Percentiles rank a stretch among this genome's conserved stretches.
These are phyloP conservation scores for Eira barbara DNA, from an alignment of 2,113 vertebrate genomes.

Conservation along the genomic window DNA sequence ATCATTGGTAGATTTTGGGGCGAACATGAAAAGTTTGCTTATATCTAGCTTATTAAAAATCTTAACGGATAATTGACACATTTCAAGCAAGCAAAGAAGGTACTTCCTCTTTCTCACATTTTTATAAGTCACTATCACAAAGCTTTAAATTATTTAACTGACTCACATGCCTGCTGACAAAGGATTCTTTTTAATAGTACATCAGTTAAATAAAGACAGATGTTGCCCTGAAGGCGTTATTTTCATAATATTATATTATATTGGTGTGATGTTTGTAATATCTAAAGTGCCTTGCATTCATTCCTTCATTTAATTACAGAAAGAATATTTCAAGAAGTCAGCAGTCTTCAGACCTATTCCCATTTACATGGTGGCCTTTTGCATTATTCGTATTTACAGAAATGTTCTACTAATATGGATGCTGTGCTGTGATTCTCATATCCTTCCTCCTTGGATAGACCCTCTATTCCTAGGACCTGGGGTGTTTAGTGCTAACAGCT, in stretches of 20 bases:
- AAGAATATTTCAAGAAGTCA: constrained; percentile 13
- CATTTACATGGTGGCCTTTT: not conserved
- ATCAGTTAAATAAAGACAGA: not conserved
- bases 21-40: not conserved
- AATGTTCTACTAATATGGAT: not conserved
- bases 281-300: not conserved
- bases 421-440: not conserved
- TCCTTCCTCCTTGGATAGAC: not conserved
- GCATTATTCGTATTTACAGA: not conserved
- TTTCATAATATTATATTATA: not conserved
- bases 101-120: not conserved
- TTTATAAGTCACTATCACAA: not conserved
- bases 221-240: not conserved
- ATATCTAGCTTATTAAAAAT: not conserved
- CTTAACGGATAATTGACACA: not conserved
- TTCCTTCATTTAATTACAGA: constrained; percentile 37
- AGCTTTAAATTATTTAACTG: constrained; percentile 23
- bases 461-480: not conserved
- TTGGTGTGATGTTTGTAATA: not conserved
- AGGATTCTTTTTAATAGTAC: not conserved
- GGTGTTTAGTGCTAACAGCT: not conserved
- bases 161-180: not conserved
- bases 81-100: not conserved
- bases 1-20: not conserved
- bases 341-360: not conserved